Conservation (phyloP, 2,888 invertebrate genomes). For the Beris morrisii region DNA sequence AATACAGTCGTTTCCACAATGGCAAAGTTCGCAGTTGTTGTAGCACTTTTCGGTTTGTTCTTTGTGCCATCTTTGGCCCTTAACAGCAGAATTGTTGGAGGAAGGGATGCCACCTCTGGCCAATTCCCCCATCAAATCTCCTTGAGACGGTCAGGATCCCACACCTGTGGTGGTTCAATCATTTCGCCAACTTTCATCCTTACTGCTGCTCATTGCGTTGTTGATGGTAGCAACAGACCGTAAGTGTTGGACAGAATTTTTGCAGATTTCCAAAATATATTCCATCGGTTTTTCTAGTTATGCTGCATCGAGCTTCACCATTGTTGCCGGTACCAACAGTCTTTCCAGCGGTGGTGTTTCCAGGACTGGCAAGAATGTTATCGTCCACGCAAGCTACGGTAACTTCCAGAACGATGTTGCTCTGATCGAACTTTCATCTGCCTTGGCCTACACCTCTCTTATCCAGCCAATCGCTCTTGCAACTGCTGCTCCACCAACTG, state of each 20-base stretch:
- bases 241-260: slow-evolving; percentile 48
- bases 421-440: slow-evolving; percentile 44
- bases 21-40: slow-evolving; percentile 14
- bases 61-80: slow-evolving; percentile 6
- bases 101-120: slow-evolving; percentile 47
- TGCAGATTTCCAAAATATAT: neutral
- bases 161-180: slow-evolving; percentile 46
- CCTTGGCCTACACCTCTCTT: slow-evolving; percentile 42
- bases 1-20: slow-evolving; percentile 11
- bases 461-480: slow-evolving; percentile 45
- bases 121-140: slow-evolving; percentile 53
- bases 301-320: slow-evolving; percentile 45
- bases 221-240: slow-evolving; percentile 39
- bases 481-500: slow-evolving; percentile 42
- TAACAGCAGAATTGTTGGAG: slow-evolving; percentile 43
- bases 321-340: slow-evolving; percentile 49
- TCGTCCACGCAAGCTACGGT: slow-evolving; percentile 45
- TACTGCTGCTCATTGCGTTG: slow-evolving; percentile 49
- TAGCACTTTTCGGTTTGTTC: slow-evolving; percentile 6
- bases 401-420: slow-evolving; percentile 47
- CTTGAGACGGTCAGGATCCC: slow-evolving; percentile 45
- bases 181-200: slow-evolving; percentile 42
- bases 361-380: slow-evolving; percentile 44
- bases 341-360: slow-evolving; percentile 47
- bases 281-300: slow-evolving; percentile 42